phyloP scores from a whole-genome alignment of 2,797 vertebrate genomes.

The Xiphorhynchus erythropygius region DNA sequence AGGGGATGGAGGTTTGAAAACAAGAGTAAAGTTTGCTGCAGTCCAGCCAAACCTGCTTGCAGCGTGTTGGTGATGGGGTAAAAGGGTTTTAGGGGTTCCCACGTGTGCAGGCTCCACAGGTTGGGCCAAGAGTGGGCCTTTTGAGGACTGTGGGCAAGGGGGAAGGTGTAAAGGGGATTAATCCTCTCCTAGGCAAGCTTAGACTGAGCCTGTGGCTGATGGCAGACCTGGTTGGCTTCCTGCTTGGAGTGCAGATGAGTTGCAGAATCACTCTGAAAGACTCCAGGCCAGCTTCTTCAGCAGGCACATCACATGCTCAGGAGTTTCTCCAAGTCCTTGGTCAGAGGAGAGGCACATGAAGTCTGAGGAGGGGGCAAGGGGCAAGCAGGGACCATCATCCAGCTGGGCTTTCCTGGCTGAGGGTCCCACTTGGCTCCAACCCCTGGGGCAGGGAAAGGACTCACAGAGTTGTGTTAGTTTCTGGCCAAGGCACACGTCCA shows the following conservation, averaged over 20 bases:
- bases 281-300: neutral
- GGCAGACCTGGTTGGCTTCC: neutral
- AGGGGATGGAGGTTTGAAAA: neutral
- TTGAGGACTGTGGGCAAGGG: neutral
- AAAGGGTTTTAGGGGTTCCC: neutral
- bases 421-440: neutral
- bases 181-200: neutral
- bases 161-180: neutral
- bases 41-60: rapidly evolving
- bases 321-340: neutral
- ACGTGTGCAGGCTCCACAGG: rapidly evolving
- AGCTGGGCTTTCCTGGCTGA: rapidly evolving
- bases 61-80: rapidly evolving
- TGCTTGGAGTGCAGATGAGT: neutral
- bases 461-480: neutral
- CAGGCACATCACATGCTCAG: neutral
- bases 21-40: neutral
- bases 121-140: neutral
- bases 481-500: neutral
- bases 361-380: neutral
- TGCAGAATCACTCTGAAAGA: neutral
- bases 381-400: neutral
- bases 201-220: neutral
- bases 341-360: neutral
- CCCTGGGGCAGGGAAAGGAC: rapidly evolving